These are phyloP conservation scores for Nestor notabilis DNA, from an alignment of 2,113 vertebrate genomes.

Conservation along the genomic window DNA sequence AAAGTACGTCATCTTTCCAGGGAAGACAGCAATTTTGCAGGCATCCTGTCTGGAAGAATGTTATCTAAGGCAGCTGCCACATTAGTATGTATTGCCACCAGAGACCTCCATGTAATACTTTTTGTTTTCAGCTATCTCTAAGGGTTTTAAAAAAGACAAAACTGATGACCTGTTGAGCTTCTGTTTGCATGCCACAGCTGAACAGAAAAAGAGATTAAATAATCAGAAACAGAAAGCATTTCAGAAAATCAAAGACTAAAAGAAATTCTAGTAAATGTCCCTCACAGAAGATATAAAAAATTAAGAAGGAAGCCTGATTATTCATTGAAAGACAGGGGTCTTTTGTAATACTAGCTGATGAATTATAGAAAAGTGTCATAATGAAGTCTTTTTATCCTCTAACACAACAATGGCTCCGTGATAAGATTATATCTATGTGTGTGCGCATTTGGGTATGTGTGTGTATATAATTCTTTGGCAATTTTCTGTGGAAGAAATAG, in stretches of 20 bases:
- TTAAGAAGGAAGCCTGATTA: neutral
- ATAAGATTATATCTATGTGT: neutral
- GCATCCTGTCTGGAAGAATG: fast-evolving
- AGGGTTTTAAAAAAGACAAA: neutral
- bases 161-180: neutral
- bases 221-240: neutral
- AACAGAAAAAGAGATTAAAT: neutral
- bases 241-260: neutral
- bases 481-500: neutral
- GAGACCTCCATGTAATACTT: neutral
- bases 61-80: fast-evolving
- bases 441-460: neutral
- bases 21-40: neutral
- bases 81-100: neutral
- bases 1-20: neutral
- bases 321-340: neutral
- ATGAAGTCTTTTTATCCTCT: neutral
- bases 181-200: neutral
- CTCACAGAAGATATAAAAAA: neutral
- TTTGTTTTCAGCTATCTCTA: neutral
- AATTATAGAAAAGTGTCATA: neutral
- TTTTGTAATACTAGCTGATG: neutral
- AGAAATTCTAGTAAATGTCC: neutral
- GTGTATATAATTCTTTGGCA: neutral
- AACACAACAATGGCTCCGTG: neutral